Evolutionary conservation across 2,888 invertebrate genomes (phyloP).

Genomic region (Drosophila atripex): DNA sequence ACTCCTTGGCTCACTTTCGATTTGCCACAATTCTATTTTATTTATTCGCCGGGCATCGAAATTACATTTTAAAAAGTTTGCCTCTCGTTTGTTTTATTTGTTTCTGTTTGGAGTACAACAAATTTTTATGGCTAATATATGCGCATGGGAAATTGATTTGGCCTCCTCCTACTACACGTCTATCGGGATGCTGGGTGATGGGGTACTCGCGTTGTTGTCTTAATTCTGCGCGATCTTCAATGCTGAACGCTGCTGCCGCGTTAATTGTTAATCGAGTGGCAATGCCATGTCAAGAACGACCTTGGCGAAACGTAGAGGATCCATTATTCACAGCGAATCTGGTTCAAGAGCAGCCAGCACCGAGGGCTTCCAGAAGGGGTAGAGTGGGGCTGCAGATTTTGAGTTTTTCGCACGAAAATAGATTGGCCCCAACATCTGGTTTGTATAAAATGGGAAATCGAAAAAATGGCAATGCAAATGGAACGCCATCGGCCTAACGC

Average conservation of each 20-base stretch:
- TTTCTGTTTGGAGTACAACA: constrained; percentile 33
- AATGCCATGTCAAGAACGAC: constrained; percentile 64
- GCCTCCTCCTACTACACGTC: constrained; percentile 13
- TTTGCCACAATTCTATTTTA: constrained; percentile 74
- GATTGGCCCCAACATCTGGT: constrained; percentile 68
- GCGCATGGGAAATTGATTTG: constrained; percentile 70
- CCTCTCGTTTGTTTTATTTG: constrained; percentile 55
- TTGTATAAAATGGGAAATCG: constrained; percentile 64
- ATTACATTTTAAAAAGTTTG: constrained; percentile 78
- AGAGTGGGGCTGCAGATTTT: constrained; percentile 38
- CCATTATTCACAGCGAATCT: constrained; percentile 58
- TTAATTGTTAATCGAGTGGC: constrained; percentile 45
- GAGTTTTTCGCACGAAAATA: constrained; percentile 61
- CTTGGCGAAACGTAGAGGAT: constrained; percentile 55
- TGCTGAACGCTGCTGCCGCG: constrained; percentile 1
- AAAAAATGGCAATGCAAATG: constrained; percentile 15
- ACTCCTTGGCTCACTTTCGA: constrained; percentile 49
- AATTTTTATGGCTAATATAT: constrained; percentile 81
- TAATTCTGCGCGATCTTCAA: constrained; percentile 30
- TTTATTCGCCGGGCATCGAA: constrained; percentile 67
- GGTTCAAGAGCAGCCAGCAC: constrained; percentile 60
- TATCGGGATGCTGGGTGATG: constrained; percentile 6
- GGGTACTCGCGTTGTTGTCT: not conserved
- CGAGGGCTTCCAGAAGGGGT: constrained; percentile 12
- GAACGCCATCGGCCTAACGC: constrained; percentile 22